These are phyloP conservation scores for Miichthys miiuy DNA, from an alignment of 2,797 vertebrate species.

Conservation along the genomic window DNA sequence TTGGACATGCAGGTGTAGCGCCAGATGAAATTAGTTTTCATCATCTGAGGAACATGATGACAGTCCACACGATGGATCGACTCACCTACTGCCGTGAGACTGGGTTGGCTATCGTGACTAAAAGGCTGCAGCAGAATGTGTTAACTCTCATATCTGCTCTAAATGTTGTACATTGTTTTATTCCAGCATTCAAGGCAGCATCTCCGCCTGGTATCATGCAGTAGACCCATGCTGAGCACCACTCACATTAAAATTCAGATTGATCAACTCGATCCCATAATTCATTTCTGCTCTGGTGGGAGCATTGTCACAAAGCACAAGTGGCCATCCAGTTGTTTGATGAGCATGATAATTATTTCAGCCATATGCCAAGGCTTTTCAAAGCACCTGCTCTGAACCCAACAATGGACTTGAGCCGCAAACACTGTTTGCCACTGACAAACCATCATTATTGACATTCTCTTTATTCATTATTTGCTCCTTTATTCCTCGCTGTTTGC, in stretches of 20 bases:
- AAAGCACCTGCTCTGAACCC: slow-evolving; percentile 63
- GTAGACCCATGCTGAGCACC: slow-evolving; percentile 56
- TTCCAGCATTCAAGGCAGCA: slow-evolving; percentile 29
- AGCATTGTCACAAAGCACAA: slow-evolving; percentile 73
- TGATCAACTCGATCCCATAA: slow-evolving; percentile 73
- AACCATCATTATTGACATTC: slow-evolving; percentile 63
- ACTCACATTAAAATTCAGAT: slow-evolving; percentile 76
- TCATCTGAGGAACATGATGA: neutral
- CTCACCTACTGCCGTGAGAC: no score
- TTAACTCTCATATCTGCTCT: slow-evolving; percentile 19
- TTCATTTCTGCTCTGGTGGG: slow-evolving; percentile 76
- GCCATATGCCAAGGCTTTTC: slow-evolving; percentile 74
- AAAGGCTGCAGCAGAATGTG: slow-evolving; percentile 20
- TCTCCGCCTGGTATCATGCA: slow-evolving; percentile 42
- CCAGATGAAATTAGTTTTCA: slow-evolving; percentile 6
- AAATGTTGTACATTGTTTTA: slow-evolving; percentile 33
- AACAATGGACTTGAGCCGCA: slow-evolving; percentile 38
- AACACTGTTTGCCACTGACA: slow-evolving; percentile 61
- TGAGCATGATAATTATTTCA: slow-evolving; percentile 79
- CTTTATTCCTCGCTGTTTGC: slow-evolving; percentile 59
- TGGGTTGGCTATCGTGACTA: neutral
- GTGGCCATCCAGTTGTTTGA: slow-evolving; percentile 80
- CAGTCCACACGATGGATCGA: slow-evolving; percentile 12
- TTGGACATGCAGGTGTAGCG: neutral
- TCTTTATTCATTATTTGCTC: slow-evolving; percentile 70